phyloP scores from a whole-genome alignment of 1,140 invertebrate species.

The Semibalanus balanoides region DNA sequence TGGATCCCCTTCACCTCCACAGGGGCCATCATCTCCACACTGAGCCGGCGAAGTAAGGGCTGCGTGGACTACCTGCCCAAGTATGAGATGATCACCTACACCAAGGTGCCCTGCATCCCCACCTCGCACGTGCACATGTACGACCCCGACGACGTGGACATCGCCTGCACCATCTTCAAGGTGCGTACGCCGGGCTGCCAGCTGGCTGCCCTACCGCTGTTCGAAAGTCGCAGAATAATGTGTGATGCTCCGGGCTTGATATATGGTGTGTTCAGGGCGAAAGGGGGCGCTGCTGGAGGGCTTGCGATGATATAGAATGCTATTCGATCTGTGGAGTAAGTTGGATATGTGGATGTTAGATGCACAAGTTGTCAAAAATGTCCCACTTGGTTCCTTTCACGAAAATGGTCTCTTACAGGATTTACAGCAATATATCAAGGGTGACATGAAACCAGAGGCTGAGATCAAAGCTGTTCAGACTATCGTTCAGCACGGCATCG shows the following conservation, averaged over 20 bases:
- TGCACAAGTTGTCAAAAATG: too few relatives aligned
- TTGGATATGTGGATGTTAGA: too few relatives aligned
- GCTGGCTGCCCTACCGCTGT: too few relatives aligned
- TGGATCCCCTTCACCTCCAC: not conserved
- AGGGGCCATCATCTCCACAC: slow-evolving; percentile 65
- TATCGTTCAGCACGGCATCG: slow-evolving; percentile 69
- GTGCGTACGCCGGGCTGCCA: slow-evolving; percentile 41
- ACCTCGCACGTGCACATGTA: slow-evolving; percentile 90
- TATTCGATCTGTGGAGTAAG: too few relatives aligned
- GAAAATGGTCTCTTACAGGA: slow-evolving; percentile 41
- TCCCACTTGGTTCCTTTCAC: not conserved
- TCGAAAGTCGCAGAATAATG: too few relatives aligned
- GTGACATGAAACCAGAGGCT: slow-evolving; percentile 64
- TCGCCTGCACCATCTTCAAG: slow-evolving; percentile 79
- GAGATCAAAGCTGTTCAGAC: slow-evolving; percentile 68
- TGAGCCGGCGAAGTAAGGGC: slow-evolving; percentile 41
- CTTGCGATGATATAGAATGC: too few relatives aligned
- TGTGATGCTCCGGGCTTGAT: too few relatives aligned
- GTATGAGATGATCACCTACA: slow-evolving; percentile 75
- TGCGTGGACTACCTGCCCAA: slow-evolving; percentile 17
- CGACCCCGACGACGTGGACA: slow-evolving; percentile 80
- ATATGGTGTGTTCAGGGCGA: too few relatives aligned
- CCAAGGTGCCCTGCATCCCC: slow-evolving; percentile 71
- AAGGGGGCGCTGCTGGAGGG: too few relatives aligned
- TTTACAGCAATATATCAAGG: slow-evolving; percentile 67